Evolutionary conservation across 2,797 vertebrate species (phyloP).

Genomic region (Brachyalestes nurse): DNA sequence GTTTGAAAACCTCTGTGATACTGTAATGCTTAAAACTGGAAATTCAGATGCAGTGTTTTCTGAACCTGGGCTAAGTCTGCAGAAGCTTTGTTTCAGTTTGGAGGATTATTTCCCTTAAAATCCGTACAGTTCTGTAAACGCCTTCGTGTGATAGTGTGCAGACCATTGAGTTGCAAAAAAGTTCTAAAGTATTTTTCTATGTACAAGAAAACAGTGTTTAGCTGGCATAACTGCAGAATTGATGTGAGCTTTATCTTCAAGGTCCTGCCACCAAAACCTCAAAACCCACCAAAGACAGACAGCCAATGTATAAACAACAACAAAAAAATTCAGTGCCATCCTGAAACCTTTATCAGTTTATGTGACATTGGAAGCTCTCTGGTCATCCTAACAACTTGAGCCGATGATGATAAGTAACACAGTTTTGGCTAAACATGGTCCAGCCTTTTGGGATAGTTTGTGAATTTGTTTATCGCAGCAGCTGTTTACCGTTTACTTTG

Average conservation of each 20-base stretch:
- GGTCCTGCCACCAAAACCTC: too few species aligned
- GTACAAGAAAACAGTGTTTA: background rate
- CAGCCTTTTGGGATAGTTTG: background rate
- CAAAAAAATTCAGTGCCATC: background rate
- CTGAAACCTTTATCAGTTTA: background rate
- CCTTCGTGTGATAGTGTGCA: background rate
- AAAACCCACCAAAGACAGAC: background rate
- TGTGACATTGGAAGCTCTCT: background rate
- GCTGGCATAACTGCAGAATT: background rate
- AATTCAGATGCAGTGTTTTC: background rate
- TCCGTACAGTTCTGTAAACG: background rate
- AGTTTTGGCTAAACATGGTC: background rate
- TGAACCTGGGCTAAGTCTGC: background rate
- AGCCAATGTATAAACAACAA: background rate
- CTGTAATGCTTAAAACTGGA: background rate
- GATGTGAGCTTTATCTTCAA: background rate
- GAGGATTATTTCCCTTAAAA: background rate
- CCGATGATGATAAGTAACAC: constrained; percentile 9
- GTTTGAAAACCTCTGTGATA: background rate
- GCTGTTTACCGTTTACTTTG: constrained; percentile 4
- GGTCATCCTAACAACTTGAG: background rate
- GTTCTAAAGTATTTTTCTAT: background rate
- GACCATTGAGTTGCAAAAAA: background rate
- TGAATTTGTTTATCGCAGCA: constrained; percentile 27
- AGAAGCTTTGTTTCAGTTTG: background rate